Evolutionary conservation across 2,113 vertebrate species (phyloP).

Genomic region (Cathartes aura): DNA sequence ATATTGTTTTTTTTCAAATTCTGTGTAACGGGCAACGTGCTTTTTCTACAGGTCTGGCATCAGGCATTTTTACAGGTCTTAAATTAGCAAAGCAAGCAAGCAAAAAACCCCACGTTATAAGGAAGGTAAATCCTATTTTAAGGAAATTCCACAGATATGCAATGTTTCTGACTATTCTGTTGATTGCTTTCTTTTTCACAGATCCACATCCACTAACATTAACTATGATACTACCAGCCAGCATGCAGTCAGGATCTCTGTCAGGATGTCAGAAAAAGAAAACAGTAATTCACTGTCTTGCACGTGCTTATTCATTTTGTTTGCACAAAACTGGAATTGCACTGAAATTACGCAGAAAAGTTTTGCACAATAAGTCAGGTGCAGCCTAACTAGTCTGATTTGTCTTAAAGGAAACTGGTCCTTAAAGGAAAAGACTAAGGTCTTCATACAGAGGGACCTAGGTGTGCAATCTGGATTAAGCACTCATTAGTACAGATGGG

Average conservation of each 20-base stretch:
- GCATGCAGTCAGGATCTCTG: neutral
- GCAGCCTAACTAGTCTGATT: neutral
- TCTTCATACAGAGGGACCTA: neutral
- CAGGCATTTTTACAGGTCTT: neutral
- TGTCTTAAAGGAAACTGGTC: slow-evolving; percentile 3
- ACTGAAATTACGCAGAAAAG: slow-evolving; percentile 40
- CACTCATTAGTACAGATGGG: slow-evolving; percentile 19
- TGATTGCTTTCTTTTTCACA: neutral
- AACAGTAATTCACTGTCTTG: neutral
- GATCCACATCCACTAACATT: neutral
- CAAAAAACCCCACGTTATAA: neutral
- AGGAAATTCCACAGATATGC: neutral
- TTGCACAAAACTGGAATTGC: slow-evolving; percentile 1
- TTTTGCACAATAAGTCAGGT: slow-evolving; percentile 10
- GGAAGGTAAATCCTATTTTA: neutral
- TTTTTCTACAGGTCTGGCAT: neutral
- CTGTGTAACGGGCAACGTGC: neutral
- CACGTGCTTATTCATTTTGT: neutral
- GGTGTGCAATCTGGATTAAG: slow-evolving; percentile 18
- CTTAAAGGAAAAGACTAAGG: neutral
- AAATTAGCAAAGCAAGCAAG: neutral
- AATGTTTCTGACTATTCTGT: neutral
- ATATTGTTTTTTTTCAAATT: neutral
- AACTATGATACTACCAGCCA: neutral
- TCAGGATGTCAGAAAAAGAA: neutral